Conservation (phyloP, 2,797 vertebrate species). For the Artibeus jamaicensis region DNA sequence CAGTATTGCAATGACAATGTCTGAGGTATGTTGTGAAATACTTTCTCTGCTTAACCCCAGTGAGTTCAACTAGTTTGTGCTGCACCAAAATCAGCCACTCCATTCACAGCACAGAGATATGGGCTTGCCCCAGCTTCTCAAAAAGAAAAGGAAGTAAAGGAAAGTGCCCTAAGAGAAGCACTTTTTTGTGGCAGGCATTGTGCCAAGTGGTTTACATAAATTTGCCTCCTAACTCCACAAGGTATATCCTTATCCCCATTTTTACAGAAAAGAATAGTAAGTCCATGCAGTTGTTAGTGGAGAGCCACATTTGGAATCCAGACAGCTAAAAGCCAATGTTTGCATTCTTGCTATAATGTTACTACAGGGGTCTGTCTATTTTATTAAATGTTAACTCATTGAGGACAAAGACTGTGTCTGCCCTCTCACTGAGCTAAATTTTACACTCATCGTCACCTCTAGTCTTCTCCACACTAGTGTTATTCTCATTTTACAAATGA, state of each 20-base stretch:
- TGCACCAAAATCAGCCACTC: fast-evolving
- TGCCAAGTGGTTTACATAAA: not conserved
- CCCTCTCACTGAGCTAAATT: not conserved
- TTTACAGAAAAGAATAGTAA: not conserved
- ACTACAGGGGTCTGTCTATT: not conserved
- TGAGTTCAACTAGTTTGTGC: not conserved
- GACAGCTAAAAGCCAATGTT: not conserved
- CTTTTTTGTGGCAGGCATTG: not conserved
- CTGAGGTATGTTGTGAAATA: not conserved
- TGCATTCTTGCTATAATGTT: not conserved
- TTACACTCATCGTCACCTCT: not conserved
- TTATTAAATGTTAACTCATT: not conserved
- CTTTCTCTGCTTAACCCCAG: not conserved
- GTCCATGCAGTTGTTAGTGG: not conserved
- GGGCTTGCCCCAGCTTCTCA: not conserved
- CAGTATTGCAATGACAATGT: not conserved
- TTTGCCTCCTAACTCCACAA: not conserved
- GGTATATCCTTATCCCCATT: not conserved
- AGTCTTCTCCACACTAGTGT: not conserved
- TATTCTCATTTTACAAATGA: not conserved
- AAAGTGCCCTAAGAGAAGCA: not conserved
- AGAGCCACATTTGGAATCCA: not conserved
- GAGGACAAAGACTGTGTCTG: not conserved
- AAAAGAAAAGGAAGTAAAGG: not conserved
- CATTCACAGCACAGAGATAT: not conserved